These are phyloP conservation scores for Deilephila elpenor DNA, from an alignment of 2,888 invertebrate species.

Conservation along the genomic window DNA sequence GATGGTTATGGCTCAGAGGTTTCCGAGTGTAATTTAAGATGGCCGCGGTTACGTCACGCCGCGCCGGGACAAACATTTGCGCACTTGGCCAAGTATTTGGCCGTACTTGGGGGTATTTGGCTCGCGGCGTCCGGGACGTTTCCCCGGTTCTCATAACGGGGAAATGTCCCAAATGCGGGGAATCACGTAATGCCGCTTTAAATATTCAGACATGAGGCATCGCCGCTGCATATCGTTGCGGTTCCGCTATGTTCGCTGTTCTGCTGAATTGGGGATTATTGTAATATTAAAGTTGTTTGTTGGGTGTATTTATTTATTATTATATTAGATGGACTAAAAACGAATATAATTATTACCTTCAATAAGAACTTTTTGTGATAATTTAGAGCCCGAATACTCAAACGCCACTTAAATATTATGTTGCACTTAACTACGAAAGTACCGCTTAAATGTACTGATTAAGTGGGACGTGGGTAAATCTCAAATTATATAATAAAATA, in stretches of 20 bases:
- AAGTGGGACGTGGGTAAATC: no score
- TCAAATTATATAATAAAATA: no score
- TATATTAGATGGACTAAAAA: no score
- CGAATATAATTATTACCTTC: no score
- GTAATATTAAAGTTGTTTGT: no score
- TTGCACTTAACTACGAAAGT: no score
- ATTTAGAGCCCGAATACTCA: no score
- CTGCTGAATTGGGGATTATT: background rate
- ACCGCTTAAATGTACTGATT: no score
- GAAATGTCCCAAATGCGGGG: background rate
- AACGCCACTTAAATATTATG: no score
- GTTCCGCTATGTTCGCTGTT: background rate
- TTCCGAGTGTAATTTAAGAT: background rate
- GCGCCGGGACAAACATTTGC: conserved; percentile 17
- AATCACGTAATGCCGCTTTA: conserved; percentile 9
- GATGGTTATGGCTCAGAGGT: background rate
- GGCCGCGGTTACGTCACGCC: background rate
- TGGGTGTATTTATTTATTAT: no score
- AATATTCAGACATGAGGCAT: conserved; percentile 21
- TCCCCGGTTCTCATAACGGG: background rate
- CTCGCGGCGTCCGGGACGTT: background rate
- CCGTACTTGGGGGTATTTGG: background rate
- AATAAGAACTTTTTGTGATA: no score
- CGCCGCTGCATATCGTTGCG: conserved; percentile 17
- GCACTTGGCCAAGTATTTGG: conserved; percentile 13